phyloP scores from a whole-genome alignment of 1,140 invertebrate species.

The Cheumatopsyche charites region DNA sequence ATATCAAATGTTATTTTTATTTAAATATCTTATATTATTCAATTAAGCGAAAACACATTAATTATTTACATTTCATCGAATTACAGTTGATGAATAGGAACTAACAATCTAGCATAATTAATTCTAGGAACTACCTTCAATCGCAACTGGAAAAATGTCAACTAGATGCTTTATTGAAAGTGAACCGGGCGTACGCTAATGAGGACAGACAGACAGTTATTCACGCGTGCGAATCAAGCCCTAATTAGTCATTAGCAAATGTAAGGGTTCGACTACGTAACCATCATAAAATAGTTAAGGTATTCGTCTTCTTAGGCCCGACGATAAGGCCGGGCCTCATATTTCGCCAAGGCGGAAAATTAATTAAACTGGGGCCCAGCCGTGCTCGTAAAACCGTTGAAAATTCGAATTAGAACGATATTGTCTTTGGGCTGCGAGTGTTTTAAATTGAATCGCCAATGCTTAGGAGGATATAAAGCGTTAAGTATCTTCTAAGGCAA shows the following conservation, averaged over 20 bases:
- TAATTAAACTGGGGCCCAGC: constrained; percentile 21
- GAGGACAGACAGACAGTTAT: neutral
- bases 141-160: too few species aligned
- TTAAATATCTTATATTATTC: too few species aligned
- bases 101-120: too few species aligned
- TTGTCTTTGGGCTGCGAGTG: constrained; percentile 8
- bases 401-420: neutral
- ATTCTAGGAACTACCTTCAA: too few species aligned
- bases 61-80: too few species aligned
- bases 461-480: neutral
- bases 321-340: neutral
- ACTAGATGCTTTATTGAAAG: too few species aligned
- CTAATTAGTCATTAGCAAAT: constrained; percentile 8
- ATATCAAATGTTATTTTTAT: too few species aligned
- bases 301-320: neutral
- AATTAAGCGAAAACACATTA: too few species aligned
- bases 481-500: neutral
- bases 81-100: too few species aligned
- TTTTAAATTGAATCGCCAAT: neutral
- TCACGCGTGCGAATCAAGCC: neutral
- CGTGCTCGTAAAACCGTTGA: neutral
- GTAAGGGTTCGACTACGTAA: neutral
- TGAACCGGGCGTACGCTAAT: too few species aligned
- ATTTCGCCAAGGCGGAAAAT: constrained; percentile 23
- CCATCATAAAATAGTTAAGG: neutral